Conservation (phyloP, 2,888 invertebrate species). For the Melipona beecheii region DNA sequence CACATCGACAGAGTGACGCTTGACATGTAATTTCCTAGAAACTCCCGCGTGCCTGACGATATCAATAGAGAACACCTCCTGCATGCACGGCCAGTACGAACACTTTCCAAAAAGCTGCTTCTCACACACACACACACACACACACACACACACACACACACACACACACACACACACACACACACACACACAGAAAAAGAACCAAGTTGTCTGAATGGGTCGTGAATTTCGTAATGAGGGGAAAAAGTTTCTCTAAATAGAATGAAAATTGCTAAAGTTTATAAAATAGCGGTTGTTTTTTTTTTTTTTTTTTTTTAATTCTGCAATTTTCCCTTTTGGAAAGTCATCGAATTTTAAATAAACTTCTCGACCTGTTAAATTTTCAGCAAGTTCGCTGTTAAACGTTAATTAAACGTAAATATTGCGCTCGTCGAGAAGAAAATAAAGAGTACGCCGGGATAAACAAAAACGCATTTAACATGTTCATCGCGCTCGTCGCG, state of each 20-base stretch:
- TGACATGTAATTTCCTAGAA: conserved; percentile 76
- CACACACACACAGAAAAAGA: too few relatives aligned
- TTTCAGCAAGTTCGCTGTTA: too few relatives aligned
- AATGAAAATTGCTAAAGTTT: neutral
- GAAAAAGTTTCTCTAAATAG: neutral
- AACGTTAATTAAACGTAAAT: neutral
- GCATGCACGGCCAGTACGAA: neutral
- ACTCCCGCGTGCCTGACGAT: conserved; percentile 26
- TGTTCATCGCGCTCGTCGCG: neutral
- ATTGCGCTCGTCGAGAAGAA: neutral
- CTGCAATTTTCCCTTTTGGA: neutral
- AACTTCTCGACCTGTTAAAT: neutral
- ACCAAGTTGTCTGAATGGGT: neutral
- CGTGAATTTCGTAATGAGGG: neutral
- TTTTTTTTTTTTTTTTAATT: too few relatives aligned
- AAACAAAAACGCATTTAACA: neutral
- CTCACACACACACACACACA: too few relatives aligned
- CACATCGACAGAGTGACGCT: conserved; percentile 73
- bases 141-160: too few relatives aligned
- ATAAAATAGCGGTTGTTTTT: too few relatives aligned
- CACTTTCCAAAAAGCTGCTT: neutral
- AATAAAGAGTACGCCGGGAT: too few relatives aligned
- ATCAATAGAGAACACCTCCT: conserved; percentile 8
- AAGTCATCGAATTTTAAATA: neutral
- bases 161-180: too few relatives aligned